Evolutionary conservation across 2,888 invertebrate genomes (phyloP), one percentile per base, ranked within the genome.

Genomic region (Metellina segmentata): DNA sequence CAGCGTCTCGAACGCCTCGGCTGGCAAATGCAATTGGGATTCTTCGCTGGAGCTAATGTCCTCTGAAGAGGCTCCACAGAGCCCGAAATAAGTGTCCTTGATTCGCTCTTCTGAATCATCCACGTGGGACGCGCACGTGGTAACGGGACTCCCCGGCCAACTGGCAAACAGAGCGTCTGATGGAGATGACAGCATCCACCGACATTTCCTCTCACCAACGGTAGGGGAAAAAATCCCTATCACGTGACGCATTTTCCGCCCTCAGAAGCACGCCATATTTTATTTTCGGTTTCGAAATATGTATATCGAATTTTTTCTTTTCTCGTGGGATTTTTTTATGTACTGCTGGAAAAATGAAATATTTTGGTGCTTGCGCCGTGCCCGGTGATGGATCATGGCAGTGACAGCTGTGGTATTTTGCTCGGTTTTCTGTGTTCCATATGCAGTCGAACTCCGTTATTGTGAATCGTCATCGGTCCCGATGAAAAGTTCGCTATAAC

Each of bases 71-170:
- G n/a, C 51, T 71, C 51, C 34, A 7, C 70, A 51, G 74, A 51
- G 16, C 79, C 81, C 75, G 51, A 90, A 90, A 90, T 90, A 90
- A 90, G 74, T 85, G 90, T 90, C 90, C 90, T 90, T 90, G 90
- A 72, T 34, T 74, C 85, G 70, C 77, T 83, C 77, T 89, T 78
- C 72, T 83, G 89, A 90, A 81, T 81, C 85, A 90, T 72, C 74
- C 81, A 85, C 90, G 90, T 90, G 85, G 61, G 85, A 52, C 85
- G 81, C 34, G 48, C 88, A 88, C 88, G 88, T 85, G 85, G 53
- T 75, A 74, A 53, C 78, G 61, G 70, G 86, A 16, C 71, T 71
- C 70, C 49, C 16, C 53, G 53, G 61, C 69, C 85, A 85, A 74
- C 74, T 61, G 74, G 34, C 34, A 34, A 70, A 70, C 16, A 70